Base-by-base conservation (phyloP, 2,888 invertebrate species). In the Cosmorhoe ocellata region DNA sequence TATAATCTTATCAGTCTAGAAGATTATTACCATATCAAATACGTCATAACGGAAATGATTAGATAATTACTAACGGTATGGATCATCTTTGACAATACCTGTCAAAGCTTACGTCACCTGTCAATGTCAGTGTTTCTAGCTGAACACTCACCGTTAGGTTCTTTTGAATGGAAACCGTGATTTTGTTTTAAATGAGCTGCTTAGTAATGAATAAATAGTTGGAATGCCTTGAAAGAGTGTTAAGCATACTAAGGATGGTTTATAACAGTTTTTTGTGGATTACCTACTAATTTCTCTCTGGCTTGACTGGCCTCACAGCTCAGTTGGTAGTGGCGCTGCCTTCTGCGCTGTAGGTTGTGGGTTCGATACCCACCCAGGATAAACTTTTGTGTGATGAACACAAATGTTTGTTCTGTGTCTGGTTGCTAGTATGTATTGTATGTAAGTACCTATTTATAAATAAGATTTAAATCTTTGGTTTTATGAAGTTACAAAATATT, bases 21-120 rank as follows among this genome's bases (percentile, higher is more conserved):
- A n/a, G n/a, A n/a, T n/a, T n/a, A n/a, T n/a, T n/a, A n/a, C n/a
- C n/a, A n/a, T n/a, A n/a, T n/a, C n/a, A n/a, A n/a, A n/a, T n/a
- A n/a, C 18, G 18, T 2, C 18, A 18, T 18, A 18, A 18, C 18
- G 18, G 18, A n/a, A n/a, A 28, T 28, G 10, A 10, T 10, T 10
- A 28, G 9, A 10, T 28, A 10, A 28, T 28, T 10, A n/a, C 28
- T 41, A 55, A 47, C 50, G 46, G 51, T 40, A 10, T 1, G 31
- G 31, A 44, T 52, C 42, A 26, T 36, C 63, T 67, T 58, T 79
- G 80, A 81, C 79, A 74, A 61, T 61, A 49, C 61, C 66, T 72
- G 76, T 79, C 80, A 74, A 69, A 74, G 68, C 66, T 46, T 82
- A 18, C 18, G 83, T 81, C 84, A 80, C 75, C 71, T 79, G 79